These are phyloP conservation scores for Drosophila limbata DNA, from an alignment of 2,888 invertebrate genomes.

Conservation along the genomic window DNA sequence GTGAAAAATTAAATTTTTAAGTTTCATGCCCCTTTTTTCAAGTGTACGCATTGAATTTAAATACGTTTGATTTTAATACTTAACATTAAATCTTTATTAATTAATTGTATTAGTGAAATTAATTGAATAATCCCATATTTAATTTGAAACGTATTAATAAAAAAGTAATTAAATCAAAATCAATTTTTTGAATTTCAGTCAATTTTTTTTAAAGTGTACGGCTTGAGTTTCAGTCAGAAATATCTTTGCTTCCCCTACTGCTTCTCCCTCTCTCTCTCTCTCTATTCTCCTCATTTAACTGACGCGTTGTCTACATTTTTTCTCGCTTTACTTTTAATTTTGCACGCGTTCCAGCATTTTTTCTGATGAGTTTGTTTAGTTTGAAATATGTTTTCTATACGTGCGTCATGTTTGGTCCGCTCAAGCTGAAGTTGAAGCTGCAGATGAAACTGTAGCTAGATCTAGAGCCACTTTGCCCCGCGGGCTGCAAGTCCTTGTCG, in stretches of 20 bases:
- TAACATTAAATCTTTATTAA: too few relatives aligned
- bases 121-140: too few relatives aligned
- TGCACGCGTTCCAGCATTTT: slow-evolving; percentile 70
- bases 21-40: too few relatives aligned
- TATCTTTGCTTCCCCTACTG: neutral
- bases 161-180: too few relatives aligned
- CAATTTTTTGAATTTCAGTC: too few relatives aligned
- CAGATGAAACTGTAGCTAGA: neutral
- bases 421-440: neutral
- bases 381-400: slow-evolving; percentile 82
- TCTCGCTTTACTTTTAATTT: slow-evolving; percentile 77
- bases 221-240: slow-evolving; percentile 33
- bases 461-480: slow-evolving; percentile 24
- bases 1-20: too few relatives aligned
- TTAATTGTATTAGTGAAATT: too few relatives aligned
- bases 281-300: neutral
- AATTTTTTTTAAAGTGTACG: neutral
- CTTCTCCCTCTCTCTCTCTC: neutral
- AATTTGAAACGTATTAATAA: too few relatives aligned
- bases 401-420: slow-evolving; percentile 76
- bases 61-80: too few relatives aligned
- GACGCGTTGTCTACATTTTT: slow-evolving; percentile 54
- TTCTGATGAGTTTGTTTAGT: slow-evolving; percentile 79
- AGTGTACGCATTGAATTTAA: too few relatives aligned
- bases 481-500: slow-evolving; percentile 48